Evolutionary conservation across 2,113 vertebrate species (phyloP).

Genomic region (Chunga burmeisteri): DNA sequence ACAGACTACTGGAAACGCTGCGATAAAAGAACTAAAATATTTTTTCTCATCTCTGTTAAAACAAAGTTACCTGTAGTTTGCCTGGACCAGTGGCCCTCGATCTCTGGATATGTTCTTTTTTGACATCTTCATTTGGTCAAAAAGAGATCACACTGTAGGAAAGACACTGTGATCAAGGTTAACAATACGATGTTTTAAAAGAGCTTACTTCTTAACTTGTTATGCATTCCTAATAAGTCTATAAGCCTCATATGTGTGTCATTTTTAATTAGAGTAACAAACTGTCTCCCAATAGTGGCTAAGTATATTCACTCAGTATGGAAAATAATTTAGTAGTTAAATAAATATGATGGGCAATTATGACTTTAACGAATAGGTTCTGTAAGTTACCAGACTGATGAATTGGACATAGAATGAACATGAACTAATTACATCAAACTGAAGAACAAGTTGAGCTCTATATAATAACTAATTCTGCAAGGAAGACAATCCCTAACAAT

Average conservation of each 20-base stretch:
- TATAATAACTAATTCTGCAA: neutral
- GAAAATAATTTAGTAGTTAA: neutral
- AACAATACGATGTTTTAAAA: neutral
- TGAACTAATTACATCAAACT: neutral
- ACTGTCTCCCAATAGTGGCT: neutral
- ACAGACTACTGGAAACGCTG: neutral
- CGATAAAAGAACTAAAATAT: neutral
- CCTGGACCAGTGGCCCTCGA: neutral
- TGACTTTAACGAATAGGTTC: neutral
- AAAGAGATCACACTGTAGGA: neutral
- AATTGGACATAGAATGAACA: neutral
- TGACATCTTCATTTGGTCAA: neutral
- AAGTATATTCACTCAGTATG: neutral
- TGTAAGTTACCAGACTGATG: neutral
- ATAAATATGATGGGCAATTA: neutral
- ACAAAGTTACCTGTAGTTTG: neutral
- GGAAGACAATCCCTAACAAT: neutral
- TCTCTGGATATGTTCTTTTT: neutral
- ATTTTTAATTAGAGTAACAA: neutral
- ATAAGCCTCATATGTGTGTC: neutral
- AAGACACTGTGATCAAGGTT: neutral
- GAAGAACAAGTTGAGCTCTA: neutral
- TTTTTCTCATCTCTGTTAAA: neutral
- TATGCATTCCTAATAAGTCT: neutral
- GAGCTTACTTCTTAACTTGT: neutral